Conservation (phyloP, 2,888 invertebrate genomes). For the Tetragnatha montana region DNA sequence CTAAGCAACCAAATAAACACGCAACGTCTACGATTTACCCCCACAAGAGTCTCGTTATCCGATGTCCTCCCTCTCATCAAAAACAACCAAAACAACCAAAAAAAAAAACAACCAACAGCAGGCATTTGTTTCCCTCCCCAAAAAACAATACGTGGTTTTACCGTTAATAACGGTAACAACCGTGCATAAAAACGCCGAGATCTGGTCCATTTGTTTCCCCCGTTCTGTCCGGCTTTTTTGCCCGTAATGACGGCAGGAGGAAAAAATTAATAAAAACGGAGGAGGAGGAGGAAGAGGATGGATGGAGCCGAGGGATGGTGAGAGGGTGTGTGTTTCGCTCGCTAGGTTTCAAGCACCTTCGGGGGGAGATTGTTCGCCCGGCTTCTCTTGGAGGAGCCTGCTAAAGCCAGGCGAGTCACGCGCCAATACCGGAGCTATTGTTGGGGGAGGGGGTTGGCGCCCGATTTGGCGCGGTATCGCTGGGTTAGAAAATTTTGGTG, state of each 20-base stretch:
- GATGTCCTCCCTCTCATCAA: background rate
- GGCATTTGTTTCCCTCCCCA: slow-evolving; percentile 35
- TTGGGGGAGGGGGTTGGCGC: slow-evolving; percentile 6
- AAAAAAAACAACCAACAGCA: slow-evolving; percentile 31
- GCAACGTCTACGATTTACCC: slow-evolving; percentile 41
- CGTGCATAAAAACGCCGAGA: slow-evolving; percentile 48
- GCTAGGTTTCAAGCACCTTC: slow-evolving; percentile 67
- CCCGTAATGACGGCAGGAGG: slow-evolving; percentile 37
- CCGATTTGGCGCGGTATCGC: slow-evolving; percentile 45
- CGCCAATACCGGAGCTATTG: slow-evolving; percentile 56
- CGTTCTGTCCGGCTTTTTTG: slow-evolving; percentile 17
- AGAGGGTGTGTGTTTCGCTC: slow-evolving; percentile 55
- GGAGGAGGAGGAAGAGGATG: slow-evolving; percentile 8
- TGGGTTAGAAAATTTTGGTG: background rate
- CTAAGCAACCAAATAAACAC: slow-evolving; percentile 44
- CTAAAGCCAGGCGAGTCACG: slow-evolving; percentile 64
- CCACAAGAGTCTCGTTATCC: slow-evolving; percentile 61
- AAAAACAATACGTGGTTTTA: slow-evolving; percentile 61
- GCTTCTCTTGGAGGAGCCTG: slow-evolving; percentile 55
- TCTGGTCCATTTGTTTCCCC: slow-evolving; percentile 62
- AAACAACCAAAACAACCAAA: no score
- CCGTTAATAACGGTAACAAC: background rate
- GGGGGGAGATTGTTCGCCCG: slow-evolving; percentile 60
- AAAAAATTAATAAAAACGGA: slow-evolving; percentile 53
- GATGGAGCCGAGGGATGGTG: slow-evolving; percentile 58